Evolutionary conservation across 2,888 invertebrate genomes (phyloP).

Genomic region (Orgyia antiqua): DNA sequence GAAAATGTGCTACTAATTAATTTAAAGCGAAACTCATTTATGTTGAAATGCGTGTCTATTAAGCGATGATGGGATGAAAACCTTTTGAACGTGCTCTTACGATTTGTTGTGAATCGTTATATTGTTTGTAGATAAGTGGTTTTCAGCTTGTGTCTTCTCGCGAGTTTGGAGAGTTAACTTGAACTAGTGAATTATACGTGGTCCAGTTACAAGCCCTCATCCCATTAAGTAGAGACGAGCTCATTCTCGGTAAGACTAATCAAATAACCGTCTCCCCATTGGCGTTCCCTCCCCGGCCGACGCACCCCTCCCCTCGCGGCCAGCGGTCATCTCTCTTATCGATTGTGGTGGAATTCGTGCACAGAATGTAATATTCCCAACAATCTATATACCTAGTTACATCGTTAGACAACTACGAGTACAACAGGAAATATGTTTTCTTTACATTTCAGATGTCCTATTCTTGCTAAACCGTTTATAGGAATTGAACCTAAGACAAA

Average conservation of each 20-base stretch:
- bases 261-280: conserved; percentile 76
- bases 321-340: conserved; percentile 78
- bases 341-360: conserved; percentile 78
- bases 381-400: conserved; percentile 50
- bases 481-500: too few species aligned
- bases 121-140: conserved; percentile 55
- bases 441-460: too few species aligned
- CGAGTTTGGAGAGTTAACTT: conserved; percentile 17
- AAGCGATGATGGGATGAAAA: conserved; percentile 69
- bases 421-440: conserved; percentile 36
- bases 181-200: conserved; percentile 63
- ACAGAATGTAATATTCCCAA: conserved; percentile 75
- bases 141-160: conserved; percentile 44
- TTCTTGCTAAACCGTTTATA: too few species aligned
- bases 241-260: conserved; percentile 79
- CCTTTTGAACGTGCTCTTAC: conserved; percentile 54
- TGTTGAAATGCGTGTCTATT: conserved; percentile 76
- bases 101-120: conserved; percentile 44
- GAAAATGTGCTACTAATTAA: conserved; percentile 78
- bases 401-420: conserved; percentile 46
- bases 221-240: conserved; percentile 75
- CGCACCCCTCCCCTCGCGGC: conserved; percentile 55
- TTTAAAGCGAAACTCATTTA: conserved; percentile 77
- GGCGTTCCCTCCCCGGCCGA: conserved; percentile 29
- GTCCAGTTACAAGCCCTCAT: conserved; percentile 75